Evolutionary conservation across 2,797 vertebrate species (phyloP).

Genomic region (Galagoides demidoff): DNA sequence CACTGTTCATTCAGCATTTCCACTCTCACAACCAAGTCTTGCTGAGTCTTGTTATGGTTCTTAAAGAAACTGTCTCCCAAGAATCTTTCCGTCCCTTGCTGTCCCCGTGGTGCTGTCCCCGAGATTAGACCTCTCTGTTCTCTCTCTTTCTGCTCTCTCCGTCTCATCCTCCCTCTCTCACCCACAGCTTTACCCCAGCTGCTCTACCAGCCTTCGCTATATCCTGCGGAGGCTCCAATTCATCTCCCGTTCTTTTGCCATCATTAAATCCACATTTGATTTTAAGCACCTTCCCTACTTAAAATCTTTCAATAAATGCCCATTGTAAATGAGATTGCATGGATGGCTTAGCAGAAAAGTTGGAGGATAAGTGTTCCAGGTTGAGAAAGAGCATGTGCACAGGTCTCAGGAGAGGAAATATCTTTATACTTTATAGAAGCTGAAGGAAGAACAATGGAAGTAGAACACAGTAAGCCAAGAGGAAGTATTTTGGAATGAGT

Average conservation of each 20-base stretch:
- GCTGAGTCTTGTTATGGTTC: background rate
- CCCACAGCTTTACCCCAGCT: background rate
- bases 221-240: background rate
- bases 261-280: background rate
- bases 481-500: background rate
- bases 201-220: no score
- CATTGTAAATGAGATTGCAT: background rate
- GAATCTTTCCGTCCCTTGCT: background rate
- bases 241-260: background rate
- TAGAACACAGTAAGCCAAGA: background rate
- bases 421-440: background rate
- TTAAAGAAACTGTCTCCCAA: background rate
- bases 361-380: background rate
- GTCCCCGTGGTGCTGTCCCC: background rate
- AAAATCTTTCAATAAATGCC: background rate
- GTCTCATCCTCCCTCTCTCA: fast-evolving
- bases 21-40: background rate
- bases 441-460: background rate
- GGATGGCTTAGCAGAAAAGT: background rate
- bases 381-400: background rate
- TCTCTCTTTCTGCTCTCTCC: background rate
- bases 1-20: background rate
- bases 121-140: background rate
- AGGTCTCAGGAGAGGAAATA: background rate
- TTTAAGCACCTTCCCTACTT: background rate